phyloP scores from a whole-genome alignment of 2,888 invertebrate species.

The Euzophera pinguis region DNA sequence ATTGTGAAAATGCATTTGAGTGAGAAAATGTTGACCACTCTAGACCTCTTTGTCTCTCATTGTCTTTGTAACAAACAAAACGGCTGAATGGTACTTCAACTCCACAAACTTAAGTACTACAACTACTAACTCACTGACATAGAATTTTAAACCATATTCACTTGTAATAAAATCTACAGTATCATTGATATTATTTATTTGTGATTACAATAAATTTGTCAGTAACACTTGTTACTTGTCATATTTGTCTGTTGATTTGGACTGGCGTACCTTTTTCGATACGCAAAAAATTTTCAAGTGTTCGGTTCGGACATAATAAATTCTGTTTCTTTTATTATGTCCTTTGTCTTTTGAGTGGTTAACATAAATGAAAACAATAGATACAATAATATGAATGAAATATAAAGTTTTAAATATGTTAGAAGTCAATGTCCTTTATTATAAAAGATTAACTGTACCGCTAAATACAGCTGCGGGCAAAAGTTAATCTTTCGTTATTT shows the following conservation, averaged over 20 bases:
- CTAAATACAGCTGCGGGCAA: too few species aligned
- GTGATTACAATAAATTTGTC: slow-evolving; percentile 34
- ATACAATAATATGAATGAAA: neutral
- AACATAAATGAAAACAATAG: neutral
- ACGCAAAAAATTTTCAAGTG: slow-evolving; percentile 54
- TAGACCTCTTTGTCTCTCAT: slow-evolving; percentile 65
- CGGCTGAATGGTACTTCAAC: slow-evolving; percentile 54
- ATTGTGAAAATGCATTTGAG: slow-evolving; percentile 19
- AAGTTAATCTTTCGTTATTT: too few species aligned
- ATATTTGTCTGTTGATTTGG: slow-evolving; percentile 75
- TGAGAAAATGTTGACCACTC: slow-evolving; percentile 66
- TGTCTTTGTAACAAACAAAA: slow-evolving; percentile 65
- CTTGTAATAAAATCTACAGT: slow-evolving; percentile 24
- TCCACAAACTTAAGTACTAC: slow-evolving; percentile 29
- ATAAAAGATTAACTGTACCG: too few species aligned
- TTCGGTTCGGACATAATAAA: slow-evolving; percentile 39
- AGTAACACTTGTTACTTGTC: slow-evolving; percentile 70
- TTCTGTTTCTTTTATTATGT: slow-evolving; percentile 49
- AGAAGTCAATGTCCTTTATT: too few species aligned
- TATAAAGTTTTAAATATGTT: too few species aligned
- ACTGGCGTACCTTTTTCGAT: slow-evolving; percentile 55
- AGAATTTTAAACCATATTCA: slow-evolving; percentile 30
- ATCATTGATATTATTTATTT: neutral
- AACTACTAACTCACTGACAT: slow-evolving; percentile 21
- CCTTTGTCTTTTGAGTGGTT: slow-evolving; percentile 40